phyloP scores from a whole-genome alignment of 2,113 vertebrate species.

The Caloenas nicobarica region DNA sequence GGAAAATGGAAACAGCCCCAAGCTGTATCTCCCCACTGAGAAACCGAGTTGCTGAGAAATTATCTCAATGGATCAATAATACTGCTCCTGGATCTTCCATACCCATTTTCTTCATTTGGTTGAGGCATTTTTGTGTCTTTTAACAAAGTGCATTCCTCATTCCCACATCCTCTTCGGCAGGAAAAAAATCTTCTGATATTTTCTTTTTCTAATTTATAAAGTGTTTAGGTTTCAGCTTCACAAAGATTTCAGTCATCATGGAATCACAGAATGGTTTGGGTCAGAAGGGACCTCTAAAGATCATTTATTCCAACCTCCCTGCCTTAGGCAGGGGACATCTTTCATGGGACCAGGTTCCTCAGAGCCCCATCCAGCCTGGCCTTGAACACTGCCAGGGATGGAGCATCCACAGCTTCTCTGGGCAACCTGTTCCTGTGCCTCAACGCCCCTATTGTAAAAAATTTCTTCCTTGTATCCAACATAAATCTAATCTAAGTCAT shows the following conservation, averaged over 20 bases:
- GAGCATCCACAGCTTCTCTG: neutral
- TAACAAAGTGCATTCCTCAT: neutral
- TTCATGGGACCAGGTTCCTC: neutral
- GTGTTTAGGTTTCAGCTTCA: neutral
- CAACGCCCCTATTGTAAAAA: neutral
- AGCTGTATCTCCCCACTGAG: neutral
- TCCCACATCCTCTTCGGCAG: neutral
- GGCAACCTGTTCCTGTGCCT: neutral
- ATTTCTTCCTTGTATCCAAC: neutral
- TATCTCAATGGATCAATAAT: neutral
- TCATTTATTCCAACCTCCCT: neutral
- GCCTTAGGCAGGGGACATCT: neutral
- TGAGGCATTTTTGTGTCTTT: neutral
- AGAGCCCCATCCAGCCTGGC: neutral
- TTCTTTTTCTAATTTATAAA: neutral
- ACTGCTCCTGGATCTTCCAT: neutral
- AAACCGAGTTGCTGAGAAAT: neutral
- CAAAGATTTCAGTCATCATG: neutral
- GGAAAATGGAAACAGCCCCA: neutral
- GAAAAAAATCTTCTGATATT: neutral
- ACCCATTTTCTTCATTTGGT: neutral
- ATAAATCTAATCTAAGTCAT: neutral
- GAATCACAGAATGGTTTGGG: neutral
- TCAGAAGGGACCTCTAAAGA: neutral
- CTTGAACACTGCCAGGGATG: neutral